phyloP scores from a whole-genome alignment of 1,140 invertebrate species.

The Zaprionus lachaisei region DNA sequence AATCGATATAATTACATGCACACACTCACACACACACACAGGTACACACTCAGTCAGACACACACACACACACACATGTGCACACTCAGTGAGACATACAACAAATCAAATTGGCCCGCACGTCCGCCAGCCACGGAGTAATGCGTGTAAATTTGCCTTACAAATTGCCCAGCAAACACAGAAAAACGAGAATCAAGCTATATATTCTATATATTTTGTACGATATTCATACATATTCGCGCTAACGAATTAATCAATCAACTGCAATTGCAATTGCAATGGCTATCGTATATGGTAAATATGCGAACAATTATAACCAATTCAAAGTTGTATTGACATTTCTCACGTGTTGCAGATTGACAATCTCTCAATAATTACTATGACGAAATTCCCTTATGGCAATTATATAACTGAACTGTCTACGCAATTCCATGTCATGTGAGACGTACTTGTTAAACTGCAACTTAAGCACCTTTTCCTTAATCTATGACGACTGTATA shows the following conservation, averaged over 20 bases:
- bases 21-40: neutral
- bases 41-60: no score
- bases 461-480: neutral
- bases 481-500: no score
- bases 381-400: neutral
- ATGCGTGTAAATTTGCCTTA: slow-evolving; percentile 36
- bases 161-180: slow-evolving; percentile 55
- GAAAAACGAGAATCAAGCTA: slow-evolving; percentile 24
- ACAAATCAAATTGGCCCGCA: slow-evolving; percentile 26
- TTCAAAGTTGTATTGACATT: neutral
- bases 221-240: slow-evolving; percentile 29
- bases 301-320: slow-evolving; percentile 23
- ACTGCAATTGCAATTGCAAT: slow-evolving; percentile 38
- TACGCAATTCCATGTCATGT: neutral
- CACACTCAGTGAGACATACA: no score
- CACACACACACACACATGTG: no score
- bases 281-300: slow-evolving; percentile 24
- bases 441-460: neutral
- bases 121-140: slow-evolving; percentile 12
- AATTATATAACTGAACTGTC: neutral
- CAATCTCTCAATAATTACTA: neutral
- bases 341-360: neutral
- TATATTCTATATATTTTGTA: slow-evolving; percentile 20
- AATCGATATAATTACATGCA: slow-evolving; percentile 30
- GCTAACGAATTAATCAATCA: slow-evolving; percentile 79